phyloP scores from a whole-genome alignment of 2,113 vertebrate genomes.

The Sebastes fasciatus region DNA sequence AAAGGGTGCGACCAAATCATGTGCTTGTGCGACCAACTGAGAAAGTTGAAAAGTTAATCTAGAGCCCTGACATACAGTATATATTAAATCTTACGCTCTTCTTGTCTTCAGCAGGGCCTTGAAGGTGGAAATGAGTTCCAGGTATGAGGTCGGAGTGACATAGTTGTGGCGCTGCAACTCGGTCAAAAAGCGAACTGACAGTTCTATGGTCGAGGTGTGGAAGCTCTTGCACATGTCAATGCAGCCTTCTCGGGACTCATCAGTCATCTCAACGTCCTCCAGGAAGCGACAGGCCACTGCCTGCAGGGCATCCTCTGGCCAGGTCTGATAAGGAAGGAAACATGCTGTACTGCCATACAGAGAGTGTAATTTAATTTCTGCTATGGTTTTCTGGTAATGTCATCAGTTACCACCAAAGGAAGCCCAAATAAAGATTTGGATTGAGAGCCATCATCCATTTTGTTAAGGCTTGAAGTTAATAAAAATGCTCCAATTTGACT shows the following conservation, averaged over 20 bases:
- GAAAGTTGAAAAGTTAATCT: too few species aligned
- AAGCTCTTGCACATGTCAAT: slow-evolving; percentile 94
- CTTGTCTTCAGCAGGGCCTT: slow-evolving; percentile 88
- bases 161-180: slow-evolving; percentile 92
- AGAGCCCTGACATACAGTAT: neutral
- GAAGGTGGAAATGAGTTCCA: slow-evolving; percentile 94
- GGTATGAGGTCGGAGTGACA: slow-evolving; percentile 94
- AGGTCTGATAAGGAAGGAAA: slow-evolving; percentile 79
- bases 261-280: slow-evolving; percentile 91
- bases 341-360: slow-evolving; percentile 7
- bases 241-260: slow-evolving; percentile 86
- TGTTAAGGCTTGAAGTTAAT: neutral
- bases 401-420: neutral
- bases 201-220: slow-evolving; percentile 88
- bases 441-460: neutral
- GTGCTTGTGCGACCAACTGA: too few species aligned
- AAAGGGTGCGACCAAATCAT: too few species aligned
- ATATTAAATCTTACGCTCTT: slow-evolving; percentile 83
- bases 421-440: neutral
- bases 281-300: slow-evolving; percentile 91
- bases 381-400: neutral
- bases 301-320: slow-evolving; percentile 93
- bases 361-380: neutral
- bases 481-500: neutral
- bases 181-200: slow-evolving; percentile 85